A percentile compares a stretch with the other conserved stretches of the same genome.
Conservation (phyloP, 1,140 invertebrate genomes). For the Monochamus saltuarius region DNA sequence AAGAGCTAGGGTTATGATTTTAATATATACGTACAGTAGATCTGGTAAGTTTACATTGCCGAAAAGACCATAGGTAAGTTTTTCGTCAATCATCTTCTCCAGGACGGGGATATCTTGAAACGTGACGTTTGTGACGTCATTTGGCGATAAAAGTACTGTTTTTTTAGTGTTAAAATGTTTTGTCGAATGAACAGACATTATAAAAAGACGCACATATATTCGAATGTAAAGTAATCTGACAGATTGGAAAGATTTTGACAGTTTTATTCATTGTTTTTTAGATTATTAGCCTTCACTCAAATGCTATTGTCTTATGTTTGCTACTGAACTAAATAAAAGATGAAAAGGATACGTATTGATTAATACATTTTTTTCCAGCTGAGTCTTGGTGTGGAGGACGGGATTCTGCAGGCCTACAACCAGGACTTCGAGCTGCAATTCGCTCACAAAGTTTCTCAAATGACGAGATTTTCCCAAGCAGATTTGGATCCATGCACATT, state of each 20-base stretch:
- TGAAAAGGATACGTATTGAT: no score
- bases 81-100: slow-evolving; percentile 8
- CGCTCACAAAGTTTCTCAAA: slow-evolving; percentile 61
- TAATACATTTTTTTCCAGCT: slow-evolving; percentile 61
- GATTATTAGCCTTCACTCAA: no score
- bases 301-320: no score
- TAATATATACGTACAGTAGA: slow-evolving; percentile 28
- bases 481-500: slow-evolving; percentile 57
- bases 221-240: no score
- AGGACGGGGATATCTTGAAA: slow-evolving; percentile 13
- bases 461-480: slow-evolving; percentile 59
- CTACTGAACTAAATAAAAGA: no score
- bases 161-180: background rate
- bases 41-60: slow-evolving; percentile 29
- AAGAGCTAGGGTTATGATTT: background rate
- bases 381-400: slow-evolving; percentile 63
- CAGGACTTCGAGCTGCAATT: slow-evolving; percentile 65
- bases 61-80: slow-evolving; percentile 26
- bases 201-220: no score
- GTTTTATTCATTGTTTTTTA: no score
- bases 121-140: slow-evolving; percentile 26
- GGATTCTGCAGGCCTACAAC: slow-evolving; percentile 62
- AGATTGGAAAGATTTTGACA: no score
- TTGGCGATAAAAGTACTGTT: slow-evolving; percentile 14
- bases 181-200: no score